phyloP scores from a whole-genome alignment of 2,797 vertebrate genomes.

The Sebastes steindachneri region DNA sequence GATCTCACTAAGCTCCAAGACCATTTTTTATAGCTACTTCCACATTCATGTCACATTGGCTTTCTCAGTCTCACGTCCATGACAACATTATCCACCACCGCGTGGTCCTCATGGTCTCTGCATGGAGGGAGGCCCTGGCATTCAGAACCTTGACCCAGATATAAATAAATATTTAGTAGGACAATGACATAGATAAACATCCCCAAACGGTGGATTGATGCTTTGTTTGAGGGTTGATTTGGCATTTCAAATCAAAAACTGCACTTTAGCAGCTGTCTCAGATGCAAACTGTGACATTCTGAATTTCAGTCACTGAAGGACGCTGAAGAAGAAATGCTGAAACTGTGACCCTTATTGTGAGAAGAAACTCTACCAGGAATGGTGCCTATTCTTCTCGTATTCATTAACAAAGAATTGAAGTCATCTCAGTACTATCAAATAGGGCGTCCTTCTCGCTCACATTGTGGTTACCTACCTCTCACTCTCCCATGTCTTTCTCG shows the following conservation, averaged over 20 bases:
- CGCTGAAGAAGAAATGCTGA: conserved; percentile 4
- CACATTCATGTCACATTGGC: conserved; percentile 68
- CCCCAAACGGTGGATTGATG: conserved; percentile 21
- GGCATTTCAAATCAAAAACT: conserved; percentile 52
- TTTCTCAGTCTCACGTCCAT: conserved; percentile 48
- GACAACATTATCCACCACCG: conserved; percentile 53
- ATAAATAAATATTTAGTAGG: conserved; percentile 38
- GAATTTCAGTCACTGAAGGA: conserved; percentile 29
- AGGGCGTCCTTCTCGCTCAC: background rate
- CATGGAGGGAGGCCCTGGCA: background rate
- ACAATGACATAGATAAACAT: conserved; percentile 53
- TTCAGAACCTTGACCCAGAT: conserved; percentile 44
- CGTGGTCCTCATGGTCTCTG: background rate
- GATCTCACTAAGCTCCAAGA: conserved; percentile 64
- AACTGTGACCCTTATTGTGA: conserved; percentile 4
- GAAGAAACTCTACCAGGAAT: background rate
- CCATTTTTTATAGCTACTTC: conserved; percentile 52
- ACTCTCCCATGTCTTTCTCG: background rate
- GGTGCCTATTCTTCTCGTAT: background rate
- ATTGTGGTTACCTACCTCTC: background rate
- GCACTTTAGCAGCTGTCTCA: conserved; percentile 41
- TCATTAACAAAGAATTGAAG: background rate
- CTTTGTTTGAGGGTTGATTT: conserved; percentile 36
- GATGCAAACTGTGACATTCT: conserved; percentile 58
- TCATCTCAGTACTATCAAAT: background rate